Base-by-base conservation (phyloP, 64 coral and sea anemone genomes). In the Exaiptasia diaphana region DNA sequence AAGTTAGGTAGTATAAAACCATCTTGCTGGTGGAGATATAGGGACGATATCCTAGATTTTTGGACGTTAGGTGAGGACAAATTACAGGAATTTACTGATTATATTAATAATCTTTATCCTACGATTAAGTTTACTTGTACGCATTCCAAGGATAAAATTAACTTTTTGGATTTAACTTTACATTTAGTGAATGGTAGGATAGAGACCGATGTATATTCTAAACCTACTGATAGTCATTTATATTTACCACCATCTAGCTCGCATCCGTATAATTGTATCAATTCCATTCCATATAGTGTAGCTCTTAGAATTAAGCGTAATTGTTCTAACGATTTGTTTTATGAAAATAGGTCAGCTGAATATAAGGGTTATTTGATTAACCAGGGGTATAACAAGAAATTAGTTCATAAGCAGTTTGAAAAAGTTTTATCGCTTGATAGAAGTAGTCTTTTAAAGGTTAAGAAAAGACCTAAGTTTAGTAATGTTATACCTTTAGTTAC, bases 41-140 rank as follows among this genome's bases (percentile, higher is more conserved):
- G 57, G 29, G 77, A 81, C 23, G 77, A 81, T 33, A 64, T 81
- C 65, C 4, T 81, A 17, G 57, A 81, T 64, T 20, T 81, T 29
- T 81, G 77, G 77, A 42, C 39, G 4, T 1, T 2, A 14, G 65
- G 65, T 38, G 4, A 3, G 2, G 2, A 2, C 1, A 15, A 69
- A 42, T 69, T 35, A 38, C 6, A 28, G 21, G 31, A 69, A 69
- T 69, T 69, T 37, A 69, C 30, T 6, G 29, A 82, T 17, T 82
- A 50, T 46, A 81, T 81, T 33, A 81, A 81, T 33, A 49, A 27
- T 0, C 32, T 82, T 1, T 82, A 82, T 53, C 61, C 63, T 6
- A 82, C 62, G 7, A 69, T 82, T 30, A 82, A 68, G 21, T 79
- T 82, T 52, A 9, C 12, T n/a, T 2, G 33, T 1, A 42, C 53